These are phyloP conservation scores for Tyto alba DNA, from an alignment of 2,113 vertebrate species.

Conservation along the genomic window DNA sequence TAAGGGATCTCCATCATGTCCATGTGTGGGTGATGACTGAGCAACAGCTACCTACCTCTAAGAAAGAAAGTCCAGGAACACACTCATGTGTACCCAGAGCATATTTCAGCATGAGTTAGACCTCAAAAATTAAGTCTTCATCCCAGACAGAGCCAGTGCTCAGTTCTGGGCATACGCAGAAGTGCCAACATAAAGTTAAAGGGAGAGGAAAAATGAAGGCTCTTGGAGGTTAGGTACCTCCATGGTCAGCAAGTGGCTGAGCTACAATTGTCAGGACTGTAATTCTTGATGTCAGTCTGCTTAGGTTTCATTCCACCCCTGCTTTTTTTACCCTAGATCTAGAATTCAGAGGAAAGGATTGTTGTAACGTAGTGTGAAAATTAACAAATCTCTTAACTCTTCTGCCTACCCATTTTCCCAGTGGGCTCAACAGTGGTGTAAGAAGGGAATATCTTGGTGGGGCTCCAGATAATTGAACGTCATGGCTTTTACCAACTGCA, in stretches of 20 bases:
- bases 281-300: rapidly evolving
- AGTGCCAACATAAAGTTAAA: not conserved
- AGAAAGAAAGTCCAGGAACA: not conserved
- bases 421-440: not conserved
- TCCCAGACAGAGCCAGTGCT: not conserved
- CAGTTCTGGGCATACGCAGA: not conserved
- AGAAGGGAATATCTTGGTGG: not conserved
- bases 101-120: not conserved
- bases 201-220: not conserved
- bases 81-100: not conserved
- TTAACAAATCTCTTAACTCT: too few species aligned
- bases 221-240: not conserved
- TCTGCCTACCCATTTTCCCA: not conserved
- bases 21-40: not conserved
- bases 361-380: not conserved
- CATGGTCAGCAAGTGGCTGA: not conserved
- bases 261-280: rapidly evolving
- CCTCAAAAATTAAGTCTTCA: not conserved
- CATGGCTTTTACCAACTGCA: not conserved
- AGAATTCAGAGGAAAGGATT: not conserved
- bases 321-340: not conserved
- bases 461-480: not conserved
- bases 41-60: not conserved
- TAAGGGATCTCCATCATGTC: not conserved
- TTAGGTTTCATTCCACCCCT: not conserved